Conservation (phyloP, 2,113 vertebrate species). For the Lethenteron camtschaticum region DNA sequence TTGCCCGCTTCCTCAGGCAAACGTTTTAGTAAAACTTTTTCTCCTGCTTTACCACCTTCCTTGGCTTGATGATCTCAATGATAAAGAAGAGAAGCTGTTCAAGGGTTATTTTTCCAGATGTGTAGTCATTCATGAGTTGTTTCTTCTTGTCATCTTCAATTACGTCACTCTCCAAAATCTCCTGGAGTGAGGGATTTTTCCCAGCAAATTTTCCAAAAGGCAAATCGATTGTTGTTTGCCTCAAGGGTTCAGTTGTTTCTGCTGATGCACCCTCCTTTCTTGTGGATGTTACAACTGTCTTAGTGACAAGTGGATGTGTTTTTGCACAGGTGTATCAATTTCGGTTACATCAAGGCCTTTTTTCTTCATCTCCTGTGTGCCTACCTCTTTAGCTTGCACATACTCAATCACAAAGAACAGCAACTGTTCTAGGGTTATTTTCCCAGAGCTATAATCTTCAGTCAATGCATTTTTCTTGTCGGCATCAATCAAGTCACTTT, state of each 20-base stretch:
- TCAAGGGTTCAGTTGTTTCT: constrained; percentile 11
- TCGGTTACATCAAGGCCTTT: too few species aligned
- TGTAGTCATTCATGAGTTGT: neutral
- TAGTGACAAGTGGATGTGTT: too few species aligned
- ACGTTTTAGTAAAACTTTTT: neutral
- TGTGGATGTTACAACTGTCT: too few species aligned
- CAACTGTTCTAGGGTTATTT: constrained; percentile 14
- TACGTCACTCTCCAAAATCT: neutral
- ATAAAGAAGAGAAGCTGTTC: neutral
- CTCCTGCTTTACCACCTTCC: neutral
- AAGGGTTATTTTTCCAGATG: constrained; percentile 2
- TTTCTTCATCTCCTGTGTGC: too few species aligned
- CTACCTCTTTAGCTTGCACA: constrained; percentile 18
- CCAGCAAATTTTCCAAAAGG: constrained; percentile 14
- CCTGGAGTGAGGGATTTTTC: constrained; percentile 7
- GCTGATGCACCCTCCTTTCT: too few species aligned
- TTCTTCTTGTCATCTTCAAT: neutral
- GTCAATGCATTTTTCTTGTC: constrained; percentile 20
- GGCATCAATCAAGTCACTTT: constrained; percentile 40
- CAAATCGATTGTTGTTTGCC: constrained; percentile 8
- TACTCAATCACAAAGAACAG: constrained; percentile 9
- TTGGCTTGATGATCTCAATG: neutral
- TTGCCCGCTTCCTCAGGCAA: neutral
- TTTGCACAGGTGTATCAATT: too few species aligned
- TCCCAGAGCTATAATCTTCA: constrained; percentile 11